A percentile compares a stretch with the other conserved stretches of the same genome.
These are phyloP conservation scores for Lypha dubia DNA, from an alignment of 2,888 invertebrate genomes.

Conservation along the genomic window DNA sequence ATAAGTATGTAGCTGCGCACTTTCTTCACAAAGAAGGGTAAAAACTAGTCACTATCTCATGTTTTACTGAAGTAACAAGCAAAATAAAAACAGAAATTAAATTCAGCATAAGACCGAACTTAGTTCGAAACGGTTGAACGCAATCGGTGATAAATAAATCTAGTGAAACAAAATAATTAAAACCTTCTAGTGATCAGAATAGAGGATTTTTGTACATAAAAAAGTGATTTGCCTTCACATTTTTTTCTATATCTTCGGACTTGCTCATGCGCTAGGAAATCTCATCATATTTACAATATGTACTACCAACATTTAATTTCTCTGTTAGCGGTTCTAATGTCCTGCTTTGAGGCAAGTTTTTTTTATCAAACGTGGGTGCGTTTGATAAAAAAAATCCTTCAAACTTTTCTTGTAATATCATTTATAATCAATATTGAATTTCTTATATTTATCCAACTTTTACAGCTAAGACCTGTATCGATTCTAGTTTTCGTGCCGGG, in stretches of 20 bases:
- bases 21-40: too few relatives aligned
- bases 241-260: too few relatives aligned
- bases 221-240: too few relatives aligned
- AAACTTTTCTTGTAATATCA: not conserved
- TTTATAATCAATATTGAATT: not conserved
- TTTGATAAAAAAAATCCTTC: not conserved
- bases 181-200: too few relatives aligned
- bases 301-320: constrained; percentile 53
- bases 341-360: constrained; percentile 44
- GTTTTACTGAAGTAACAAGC: not conserved
- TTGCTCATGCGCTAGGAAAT: too few relatives aligned
- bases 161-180: constrained; percentile 13
- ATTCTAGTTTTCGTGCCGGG: constrained; percentile 84
- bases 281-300: constrained; percentile 19
- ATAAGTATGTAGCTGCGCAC: too few relatives aligned
- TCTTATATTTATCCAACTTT: constrained; percentile 30
- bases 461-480: constrained; percentile 83
- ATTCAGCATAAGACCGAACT: constrained; percentile 41
- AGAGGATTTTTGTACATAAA: too few relatives aligned
- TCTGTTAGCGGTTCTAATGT: constrained; percentile 41
- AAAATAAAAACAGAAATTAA: not conserved
- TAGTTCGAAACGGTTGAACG: not conserved
- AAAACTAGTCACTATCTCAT: too few relatives aligned
- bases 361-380: constrained; percentile 6
- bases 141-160: not conserved